A percentile compares a stretch with the other conserved stretches of the same genome.
Conservation (phyloP, 2,888 invertebrate genomes). For the Auanema freiburgensis region DNA sequence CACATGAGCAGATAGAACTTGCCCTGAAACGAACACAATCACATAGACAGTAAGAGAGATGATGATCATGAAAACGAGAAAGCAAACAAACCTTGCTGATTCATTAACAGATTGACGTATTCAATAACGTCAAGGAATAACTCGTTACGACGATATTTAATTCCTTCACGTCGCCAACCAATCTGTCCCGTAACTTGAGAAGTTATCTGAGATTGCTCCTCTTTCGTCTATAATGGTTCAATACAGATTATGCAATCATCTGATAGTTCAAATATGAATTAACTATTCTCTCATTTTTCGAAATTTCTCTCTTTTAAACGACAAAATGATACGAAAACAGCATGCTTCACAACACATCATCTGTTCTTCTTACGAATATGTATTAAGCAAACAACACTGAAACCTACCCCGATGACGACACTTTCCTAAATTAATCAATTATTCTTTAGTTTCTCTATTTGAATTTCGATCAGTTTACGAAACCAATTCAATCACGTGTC, state of each 20-base stretch:
- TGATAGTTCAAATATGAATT: no score
- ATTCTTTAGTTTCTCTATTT: not conserved
- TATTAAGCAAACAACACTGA: no score
- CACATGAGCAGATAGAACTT: constrained; percentile 96
- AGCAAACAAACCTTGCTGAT: constrained; percentile 81
- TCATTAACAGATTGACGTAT: constrained; percentile 98
- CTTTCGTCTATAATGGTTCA: constrained; percentile 81
- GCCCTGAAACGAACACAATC: constrained; percentile 72
- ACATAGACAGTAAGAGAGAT: not conserved
- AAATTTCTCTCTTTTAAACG: no score
- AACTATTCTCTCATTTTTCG: no score
- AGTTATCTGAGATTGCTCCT: constrained; percentile 98
- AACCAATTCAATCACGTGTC: constrained; percentile 36
- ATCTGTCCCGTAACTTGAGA: constrained; percentile 81
- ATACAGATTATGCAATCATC: constrained; percentile 11
- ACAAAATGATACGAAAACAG: not conserved
- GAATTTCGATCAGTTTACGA: constrained; percentile 27
- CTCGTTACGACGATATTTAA: constrained; percentile 96
- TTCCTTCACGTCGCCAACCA: constrained; percentile 98
- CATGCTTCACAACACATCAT: constrained; percentile 8
- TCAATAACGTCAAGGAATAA: constrained; percentile 97
- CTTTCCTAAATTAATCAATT: not conserved
- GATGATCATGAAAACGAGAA: not conserved
- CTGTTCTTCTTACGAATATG: not conserved
- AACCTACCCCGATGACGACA: not conserved